Base-by-base conservation (phyloP, 2,113 vertebrate genomes). In the Mesoclemmys tuberculata region DNA sequence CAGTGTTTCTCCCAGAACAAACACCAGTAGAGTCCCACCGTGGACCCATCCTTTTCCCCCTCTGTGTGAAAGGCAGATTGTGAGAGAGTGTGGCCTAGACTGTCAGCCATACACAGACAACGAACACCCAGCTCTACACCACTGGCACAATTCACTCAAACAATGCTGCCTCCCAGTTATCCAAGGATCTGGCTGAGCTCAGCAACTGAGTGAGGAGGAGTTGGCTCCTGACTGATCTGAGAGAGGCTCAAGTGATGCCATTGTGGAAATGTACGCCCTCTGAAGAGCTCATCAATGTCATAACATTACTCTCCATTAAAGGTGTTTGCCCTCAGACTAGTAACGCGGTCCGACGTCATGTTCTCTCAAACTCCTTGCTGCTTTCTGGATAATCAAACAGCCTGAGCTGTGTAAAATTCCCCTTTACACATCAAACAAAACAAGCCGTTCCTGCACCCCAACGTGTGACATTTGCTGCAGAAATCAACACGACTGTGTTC, bases 311-410 rank as follows among this genome's bases (percentile, higher is more conserved):
- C 12, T 92, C 38, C 12, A 41, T 4, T 78, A 10, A 52, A 82
- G 4, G 38, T 31, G 61, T 14, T 10, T 92, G 38, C 9, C 84
- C 64, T 38, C n/a, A 21, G 35, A 13, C 80, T 58, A 58, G 21
- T 74, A n/a, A 91, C 4, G 6, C 2, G 1, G n/a, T 22, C n/a
- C 84, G 41, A 79, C 75, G 9, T 54, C 12, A 74, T 80, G 2
- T 2, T 86, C 82, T 26, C 3, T 89, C 0, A 0, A 5, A 5
- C 1, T 64, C 4, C 5, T 2, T 0, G 0, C 14, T 21, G 4
- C 4, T 11, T 18, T 49, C 2, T 10, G 27, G 44, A 2, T 24
- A 84, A 74, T 41, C 38, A 44, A 41, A 41, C 24, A 74, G 10
- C 2, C 38, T 74, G 5, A 74, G 38, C n/a, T 74, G 71, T 1